phyloP scores from a whole-genome alignment of 2,113 vertebrate genomes.

The Calonectris borealis region DNA sequence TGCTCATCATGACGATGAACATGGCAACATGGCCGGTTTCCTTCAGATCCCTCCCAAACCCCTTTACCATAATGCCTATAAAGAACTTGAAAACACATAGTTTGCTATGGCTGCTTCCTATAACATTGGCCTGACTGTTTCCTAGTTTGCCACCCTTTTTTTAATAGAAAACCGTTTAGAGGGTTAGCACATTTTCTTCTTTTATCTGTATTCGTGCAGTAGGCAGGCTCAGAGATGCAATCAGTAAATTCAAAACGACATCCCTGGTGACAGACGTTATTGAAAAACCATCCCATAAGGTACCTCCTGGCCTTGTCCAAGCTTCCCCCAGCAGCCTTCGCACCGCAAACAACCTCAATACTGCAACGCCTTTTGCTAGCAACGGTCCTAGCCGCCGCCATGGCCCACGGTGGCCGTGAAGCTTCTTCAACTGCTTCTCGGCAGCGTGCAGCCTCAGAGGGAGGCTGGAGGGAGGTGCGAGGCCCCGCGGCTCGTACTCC shows the following conservation, averaged over 20 bases:
- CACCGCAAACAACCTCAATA: rapidly evolving
- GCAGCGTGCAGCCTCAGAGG: rapidly evolving
- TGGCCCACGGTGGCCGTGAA: rapidly evolving
- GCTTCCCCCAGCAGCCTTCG: no score
- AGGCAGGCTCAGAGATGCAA: neutral
- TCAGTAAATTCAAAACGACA: rapidly evolving
- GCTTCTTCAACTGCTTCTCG: neutral
- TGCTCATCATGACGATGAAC: neutral
- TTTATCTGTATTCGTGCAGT: neutral
- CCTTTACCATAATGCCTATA: neutral
- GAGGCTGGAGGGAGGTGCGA: no score
- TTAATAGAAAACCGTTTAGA: neutral
- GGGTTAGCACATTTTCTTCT: neutral
- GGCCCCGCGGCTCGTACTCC: rapidly evolving
- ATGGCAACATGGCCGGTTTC: neutral
- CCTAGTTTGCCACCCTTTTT: neutral
- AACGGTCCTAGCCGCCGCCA: rapidly evolving
- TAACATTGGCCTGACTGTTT: neutral
- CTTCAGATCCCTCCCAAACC: neutral
- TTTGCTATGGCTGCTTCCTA: neutral
- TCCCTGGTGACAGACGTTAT: neutral
- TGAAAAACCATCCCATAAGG: rapidly evolving
- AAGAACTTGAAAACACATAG: neutral
- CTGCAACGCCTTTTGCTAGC: neutral
- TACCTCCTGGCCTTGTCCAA: rapidly evolving